A percentile compares a stretch with the other conserved stretches of the same genome.
Evolutionary conservation across 1,140 invertebrate species (phyloP).

Genomic region (Platyscapa corneri): DNA sequence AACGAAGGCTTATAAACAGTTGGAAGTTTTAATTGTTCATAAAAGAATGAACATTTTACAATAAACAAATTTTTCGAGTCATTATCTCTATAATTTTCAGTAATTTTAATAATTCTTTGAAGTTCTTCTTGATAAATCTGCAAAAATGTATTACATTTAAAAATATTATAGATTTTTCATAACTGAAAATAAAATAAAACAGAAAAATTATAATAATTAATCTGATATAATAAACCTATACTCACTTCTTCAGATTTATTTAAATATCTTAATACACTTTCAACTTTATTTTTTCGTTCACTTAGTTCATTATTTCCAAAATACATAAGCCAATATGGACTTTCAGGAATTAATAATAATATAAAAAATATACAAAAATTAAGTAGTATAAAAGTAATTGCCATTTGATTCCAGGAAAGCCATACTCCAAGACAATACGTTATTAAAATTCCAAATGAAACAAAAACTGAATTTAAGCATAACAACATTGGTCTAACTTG

Average conservation of each 20-base stretch:
- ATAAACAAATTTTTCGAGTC: slow-evolving; percentile 24
- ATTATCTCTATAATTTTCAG: slow-evolving; percentile 27
- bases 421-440: slow-evolving; percentile 72
- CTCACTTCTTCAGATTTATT: slow-evolving; percentile 64
- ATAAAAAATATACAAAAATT: slow-evolving; percentile 63
- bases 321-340: slow-evolving; percentile 76
- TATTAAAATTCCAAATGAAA: slow-evolving; percentile 76
- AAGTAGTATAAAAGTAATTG: slow-evolving; percentile 69
- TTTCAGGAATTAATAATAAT: slow-evolving; percentile 75
- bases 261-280: slow-evolving; percentile 69
- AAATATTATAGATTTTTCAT: background rate
- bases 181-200: no score
- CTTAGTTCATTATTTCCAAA: slow-evolving; percentile 65
- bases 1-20: slow-evolving; percentile 74
- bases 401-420: slow-evolving; percentile 72
- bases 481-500: slow-evolving; percentile 75
- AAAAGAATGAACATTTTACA: slow-evolving; percentile 42
- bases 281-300: slow-evolving; percentile 61
- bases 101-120: slow-evolving; percentile 61
- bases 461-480: slow-evolving; percentile 76
- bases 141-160: slow-evolving; percentile 49
- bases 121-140: slow-evolving; percentile 69
- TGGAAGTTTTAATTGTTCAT: slow-evolving; percentile 57
- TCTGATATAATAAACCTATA: slow-evolving; percentile 28
- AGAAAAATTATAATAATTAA: background rate